Base-by-base conservation (phyloP, 1,140 invertebrate genomes). In the Aleiodes sp. region DNA sequence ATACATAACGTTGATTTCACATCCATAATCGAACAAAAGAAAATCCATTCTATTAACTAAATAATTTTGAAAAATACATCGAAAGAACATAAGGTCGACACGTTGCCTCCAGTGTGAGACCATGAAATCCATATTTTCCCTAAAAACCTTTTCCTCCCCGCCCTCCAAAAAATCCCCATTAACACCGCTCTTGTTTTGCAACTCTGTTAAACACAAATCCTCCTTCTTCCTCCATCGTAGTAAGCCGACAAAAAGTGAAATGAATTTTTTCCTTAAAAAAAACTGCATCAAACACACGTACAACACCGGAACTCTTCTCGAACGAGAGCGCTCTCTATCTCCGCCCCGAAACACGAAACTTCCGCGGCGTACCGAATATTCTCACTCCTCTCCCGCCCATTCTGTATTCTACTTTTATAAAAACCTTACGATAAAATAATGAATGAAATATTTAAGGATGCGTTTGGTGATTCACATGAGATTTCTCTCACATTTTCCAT, bases 281-380 rank as follows among this genome's bases (percentile, higher is more conserved):
- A 43, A 43, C 37, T 64, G 41, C 37, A 64, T 64, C 26, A 33
- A 52, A 24, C 46, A 31, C 33, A 61, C 57, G 33, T 41, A 64
- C 9, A 16, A 41, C 65, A 43, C 70, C 70, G 70, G 70, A 71
- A 63, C 64, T 71, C 64, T 33, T 68, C 57, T 62, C 60, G 39
- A 14, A 41, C 57, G 10, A 33, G 35, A 29, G 33, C 33, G 26
- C 46, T 57, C 62, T 65, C 33, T 43, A 62, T 66, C 52, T 56
- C 72, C 70, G 70, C 71, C 68, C 73, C 24, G 81, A 80, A 78
- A 82, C 76, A 78, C 74, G 81, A 82, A 78, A 82, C 81, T 82
- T 82, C 81, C 81, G 77, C 66, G 74, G 46, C 70, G 63, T 72
- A 59, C 68, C 43, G 68, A 80, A 79, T 73, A 52, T 52, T 52